Evolutionary conservation across 2,888 invertebrate species (phyloP), one percentile per base, ranked within the genome.

Genomic region (Mythimna lalbum): DNA sequence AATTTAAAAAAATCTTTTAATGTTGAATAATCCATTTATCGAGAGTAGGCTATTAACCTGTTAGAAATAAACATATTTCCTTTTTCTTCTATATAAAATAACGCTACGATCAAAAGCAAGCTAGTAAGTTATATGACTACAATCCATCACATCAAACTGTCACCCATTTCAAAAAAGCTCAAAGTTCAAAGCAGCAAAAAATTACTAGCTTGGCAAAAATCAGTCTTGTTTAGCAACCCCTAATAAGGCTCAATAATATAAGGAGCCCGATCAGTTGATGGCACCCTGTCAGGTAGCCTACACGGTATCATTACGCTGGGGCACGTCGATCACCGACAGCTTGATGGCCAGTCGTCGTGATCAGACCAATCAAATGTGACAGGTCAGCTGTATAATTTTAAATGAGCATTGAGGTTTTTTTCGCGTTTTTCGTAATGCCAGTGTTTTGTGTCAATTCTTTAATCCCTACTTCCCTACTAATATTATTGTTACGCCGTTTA

Each of bases 221-320:
- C 21, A 53, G 71, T 55, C 69, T 33, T 67, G 73, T 73, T 77
- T 62, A 77, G 14, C 49, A 43, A 31, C 78, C 63, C 64, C 64
- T 81, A 55, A 64, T 47, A 65, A 27, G 66, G 69, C 56, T 75
- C 65, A 79, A 78, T 83, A 83, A 76, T 64, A 55, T 60, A 71
- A 70, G 72, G 61, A 68, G 49, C 65, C 61, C 64, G 80, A 80
- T 76, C 76, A 64, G 60, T 81, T 75, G 76, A 87, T 82, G 69
- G 56, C 60, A 33, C 55, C 69, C 56, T 82, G 84, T 81, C 87
- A 79, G 50, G 50, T 70, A 74, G 75, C 76, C 68, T 74, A 76
- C 71, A 60, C 76, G 60, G 67, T 82, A 83, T 85, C 76, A 80
- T 85, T 85, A 85, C 21, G 61, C 66, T 64, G 53, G 76, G 43